Evolutionary conservation across 1,140 invertebrate genomes (phyloP), one percentile per base, ranked within the genome.

Genomic region (Homalodisca vitripennis): DNA sequence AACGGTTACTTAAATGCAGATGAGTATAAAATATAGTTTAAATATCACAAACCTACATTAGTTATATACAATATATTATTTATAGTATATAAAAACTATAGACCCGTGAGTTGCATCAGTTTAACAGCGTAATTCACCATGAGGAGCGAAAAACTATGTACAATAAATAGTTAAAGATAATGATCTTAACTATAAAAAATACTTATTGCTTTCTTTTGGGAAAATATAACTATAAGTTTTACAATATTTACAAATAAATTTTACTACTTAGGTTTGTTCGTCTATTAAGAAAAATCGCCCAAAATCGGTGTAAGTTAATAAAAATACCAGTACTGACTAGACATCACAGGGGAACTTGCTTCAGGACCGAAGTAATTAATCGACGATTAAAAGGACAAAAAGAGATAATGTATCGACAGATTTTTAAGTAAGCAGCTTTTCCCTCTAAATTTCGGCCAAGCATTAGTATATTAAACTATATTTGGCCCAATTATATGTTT

Each of bases 81-180:
- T 60, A 60, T 12, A 60, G 27, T 60, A 60, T 60, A 60, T 60
- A 60, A 60, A 60, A 60, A 6, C 55, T 60, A 60, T 60, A 60
- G 55, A 60, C 55, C 55, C 55, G 55, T 60, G 55, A 51, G 26
- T 60, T 60, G 24, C 27, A 13, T 30, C 12, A 60, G 26, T 27
- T 60, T 12, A n/a, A 14, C 24, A 60, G 24, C 24, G 55, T 27
- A 60, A 13, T 22, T 6, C n/a, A 10, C 17, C 22, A 3, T 20
- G 48, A 51, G 3, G 3, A 3, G 48, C 22, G 48, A 20, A 20
- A 22, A 51, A 20, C 17, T 51, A 51, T 51, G 17, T 51, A 51
- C 48, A 51, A 51, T 51, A 51, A 51, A 51, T 51, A 51, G 17
- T 51, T 3, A 51, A 51, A 51, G 2, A 41, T 60, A 60, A 60